Evolutionary conservation across 2,888 invertebrate species (phyloP).

Genomic region (Petrophora chlorosata): DNA sequence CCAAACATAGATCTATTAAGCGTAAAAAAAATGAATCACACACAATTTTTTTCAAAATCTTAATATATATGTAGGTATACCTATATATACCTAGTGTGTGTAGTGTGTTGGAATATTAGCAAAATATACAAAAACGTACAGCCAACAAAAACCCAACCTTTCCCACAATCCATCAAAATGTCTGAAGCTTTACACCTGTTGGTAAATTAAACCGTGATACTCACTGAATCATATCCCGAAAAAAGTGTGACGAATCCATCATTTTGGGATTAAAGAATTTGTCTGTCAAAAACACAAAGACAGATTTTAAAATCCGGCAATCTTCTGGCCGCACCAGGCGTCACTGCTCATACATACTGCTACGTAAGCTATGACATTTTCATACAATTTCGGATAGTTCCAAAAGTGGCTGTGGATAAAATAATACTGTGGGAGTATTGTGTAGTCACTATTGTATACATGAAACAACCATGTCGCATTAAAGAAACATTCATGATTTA

Average conservation of each 20-base stretch:
- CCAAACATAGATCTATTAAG: too few relatives aligned
- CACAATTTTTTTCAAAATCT: too few relatives aligned
- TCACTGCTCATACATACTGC: background rate
- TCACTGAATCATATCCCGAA: constrained; percentile 12
- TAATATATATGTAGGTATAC: too few relatives aligned
- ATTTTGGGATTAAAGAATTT: constrained; percentile 52
- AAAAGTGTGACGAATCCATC: constrained; percentile 48
- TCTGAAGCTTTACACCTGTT: constrained; percentile 44
- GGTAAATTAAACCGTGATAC: constrained; percentile 13
- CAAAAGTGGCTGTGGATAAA: constrained; percentile 1
- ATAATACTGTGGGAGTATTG: constrained; percentile 5
- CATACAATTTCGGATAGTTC: background rate
- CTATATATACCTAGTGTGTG: background rate
- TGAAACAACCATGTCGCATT: too few relatives aligned
- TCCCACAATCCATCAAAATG: constrained; percentile 45
- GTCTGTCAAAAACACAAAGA: constrained; percentile 40
- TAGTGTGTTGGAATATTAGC: background rate
- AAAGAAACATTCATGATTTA: too few relatives aligned
- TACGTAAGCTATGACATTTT: background rate
- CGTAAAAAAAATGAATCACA: too few relatives aligned
- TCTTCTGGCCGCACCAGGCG: background rate
- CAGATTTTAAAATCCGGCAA: background rate
- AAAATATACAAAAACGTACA: background rate
- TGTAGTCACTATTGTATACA: too few relatives aligned
- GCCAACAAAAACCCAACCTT: background rate